Base-by-base conservation (phyloP, 2,888 invertebrate genomes). In the Perizoma affinitatum region DNA sequence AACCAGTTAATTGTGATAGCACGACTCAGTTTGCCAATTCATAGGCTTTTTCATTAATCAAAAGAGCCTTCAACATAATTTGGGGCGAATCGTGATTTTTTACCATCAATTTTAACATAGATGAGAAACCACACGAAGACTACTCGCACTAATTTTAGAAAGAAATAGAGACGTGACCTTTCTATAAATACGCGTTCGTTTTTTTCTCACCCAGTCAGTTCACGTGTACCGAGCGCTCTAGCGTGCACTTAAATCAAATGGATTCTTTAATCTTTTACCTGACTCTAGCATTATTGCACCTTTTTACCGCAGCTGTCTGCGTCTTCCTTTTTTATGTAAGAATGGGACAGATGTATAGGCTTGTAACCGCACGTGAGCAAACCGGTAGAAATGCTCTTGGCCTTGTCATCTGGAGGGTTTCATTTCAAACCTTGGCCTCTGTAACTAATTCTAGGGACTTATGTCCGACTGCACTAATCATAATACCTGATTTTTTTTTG, bases 351-450 rank as follows among this genome's bases (percentile, higher is more conserved):
- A 10, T 10, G 35, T 35, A 49, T 51, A 40, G 35, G 33, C 42
- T 48, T 47, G 44, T 61, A 38, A 56, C 40, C 42, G 51, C 64
- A 70, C 70, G 69, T 72, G 67, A 73, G 46, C 52, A 54, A 63
- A 49, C 51, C 57, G 53, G 59, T 59, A 36, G 11, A 54, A 68
- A 70, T 67, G 72, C 58, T 76, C 80, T 80, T 80, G 79, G 72
- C 80, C 79, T 80, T 80, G 78, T 54, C 70, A 69, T 68, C 69
- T 78, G 73, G 57, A 75, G 71, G 81, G 81, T 67, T 80, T 80
- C 80, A 65, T 1, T 22, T 22, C 66, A 47, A 58, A 38, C 43
- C 56, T 50, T 35, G 49, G 50, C 22, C 43, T 52, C 10, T 34
- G 52, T 54, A 45, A 41, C 44, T 38, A 52, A 36, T 38, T 38